phyloP scores from a whole-genome alignment of 2,113 vertebrate species.

The Lota lota region DNA sequence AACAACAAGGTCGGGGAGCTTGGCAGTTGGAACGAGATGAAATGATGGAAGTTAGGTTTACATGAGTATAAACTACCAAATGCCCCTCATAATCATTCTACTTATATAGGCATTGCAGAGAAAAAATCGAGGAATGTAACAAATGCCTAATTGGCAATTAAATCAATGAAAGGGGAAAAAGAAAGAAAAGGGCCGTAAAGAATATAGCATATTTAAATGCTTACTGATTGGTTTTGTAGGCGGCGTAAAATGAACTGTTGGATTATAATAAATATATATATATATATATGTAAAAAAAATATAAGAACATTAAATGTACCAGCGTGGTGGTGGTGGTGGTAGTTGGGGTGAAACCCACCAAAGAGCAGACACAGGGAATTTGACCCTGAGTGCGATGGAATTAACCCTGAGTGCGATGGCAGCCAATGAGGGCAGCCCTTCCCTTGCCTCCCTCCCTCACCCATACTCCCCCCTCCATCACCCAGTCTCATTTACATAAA shows the following conservation, averaged over 20 bases:
- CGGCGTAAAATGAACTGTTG: no score
- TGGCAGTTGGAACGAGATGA: background rate
- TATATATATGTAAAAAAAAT: no score
- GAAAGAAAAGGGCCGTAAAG: background rate
- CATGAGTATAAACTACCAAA: no score
- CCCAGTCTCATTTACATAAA: conserved; percentile 71
- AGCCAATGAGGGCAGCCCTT: conserved; percentile 50
- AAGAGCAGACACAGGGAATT: no score
- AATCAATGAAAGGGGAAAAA: background rate
- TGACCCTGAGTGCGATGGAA: conserved; percentile 5
- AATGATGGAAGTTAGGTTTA: background rate
- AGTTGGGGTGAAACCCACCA: conserved; percentile 15
- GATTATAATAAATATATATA: no score
- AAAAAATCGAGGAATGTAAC: no score
- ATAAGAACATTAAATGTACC: no score
- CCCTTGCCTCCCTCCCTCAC: conserved; percentile 16
- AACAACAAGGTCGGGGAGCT: conserved; percentile 37
- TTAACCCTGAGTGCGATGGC: conserved; percentile 26
- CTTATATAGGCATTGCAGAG: no score
- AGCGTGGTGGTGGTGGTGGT: background rate
- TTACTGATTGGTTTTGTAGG: no score
- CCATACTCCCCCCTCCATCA: conserved; percentile 25
- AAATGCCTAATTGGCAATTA: no score
- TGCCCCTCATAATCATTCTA: no score
- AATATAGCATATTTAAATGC: no score